Conservation (phyloP, 2,113 vertebrate genomes). For the Dermatemys mawii region DNA sequence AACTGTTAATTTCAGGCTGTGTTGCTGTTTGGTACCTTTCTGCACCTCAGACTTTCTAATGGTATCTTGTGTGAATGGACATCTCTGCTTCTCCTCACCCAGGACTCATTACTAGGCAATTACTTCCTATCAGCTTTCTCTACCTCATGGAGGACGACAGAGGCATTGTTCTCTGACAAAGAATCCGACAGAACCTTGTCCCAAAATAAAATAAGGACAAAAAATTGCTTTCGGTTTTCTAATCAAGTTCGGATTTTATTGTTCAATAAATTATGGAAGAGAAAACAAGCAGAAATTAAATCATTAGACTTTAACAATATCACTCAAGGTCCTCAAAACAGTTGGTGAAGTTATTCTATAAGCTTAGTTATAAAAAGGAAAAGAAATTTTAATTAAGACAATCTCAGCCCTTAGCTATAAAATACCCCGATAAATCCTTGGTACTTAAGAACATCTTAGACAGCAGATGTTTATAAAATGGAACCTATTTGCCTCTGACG, state of each 20-base stretch:
- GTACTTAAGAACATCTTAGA: background rate
- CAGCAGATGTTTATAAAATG: background rate
- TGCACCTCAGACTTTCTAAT: rapidly evolving
- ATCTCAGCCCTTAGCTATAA: background rate
- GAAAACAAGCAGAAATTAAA: background rate
- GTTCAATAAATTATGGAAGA: background rate
- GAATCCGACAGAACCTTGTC: background rate
- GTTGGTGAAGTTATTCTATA: background rate
- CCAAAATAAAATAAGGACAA: background rate
- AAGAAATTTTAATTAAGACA: background rate
- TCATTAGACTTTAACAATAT: background rate
- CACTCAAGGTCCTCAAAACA: background rate
- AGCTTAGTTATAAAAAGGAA: background rate
- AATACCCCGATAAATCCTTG: rapidly evolving
- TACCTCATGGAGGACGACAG: background rate
- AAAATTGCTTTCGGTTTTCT: background rate
- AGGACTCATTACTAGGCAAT: background rate
- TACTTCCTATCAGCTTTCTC: background rate
- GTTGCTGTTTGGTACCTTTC: background rate
- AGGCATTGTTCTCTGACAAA: background rate
- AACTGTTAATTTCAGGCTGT: background rate
- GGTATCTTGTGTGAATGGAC: rapidly evolving
- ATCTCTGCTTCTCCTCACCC: background rate
- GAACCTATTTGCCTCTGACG: background rate
- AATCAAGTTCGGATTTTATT: background rate